Base-by-base conservation (phyloP, 2,113 vertebrate species). In the human (Homo sapiens) region DNA sequence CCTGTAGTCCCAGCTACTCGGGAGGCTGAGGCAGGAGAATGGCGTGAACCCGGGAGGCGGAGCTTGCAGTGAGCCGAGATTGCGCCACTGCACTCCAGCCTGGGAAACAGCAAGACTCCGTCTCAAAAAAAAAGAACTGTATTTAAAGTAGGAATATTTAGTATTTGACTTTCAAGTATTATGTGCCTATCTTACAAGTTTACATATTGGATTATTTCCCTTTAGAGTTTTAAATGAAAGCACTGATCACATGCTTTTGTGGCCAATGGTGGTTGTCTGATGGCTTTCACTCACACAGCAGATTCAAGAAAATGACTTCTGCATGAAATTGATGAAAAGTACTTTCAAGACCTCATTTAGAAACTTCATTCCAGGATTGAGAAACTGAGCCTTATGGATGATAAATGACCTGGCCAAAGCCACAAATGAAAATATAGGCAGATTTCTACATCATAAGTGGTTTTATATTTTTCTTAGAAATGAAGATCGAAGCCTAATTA, bases 171-270 rank as follows among this genome's bases (percentile, higher is more conserved):
- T 97, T 48, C 38, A 70, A 84, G 35, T 87, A 48, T 2, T 12
- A 82, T 35, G 3, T 43, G 6, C 3, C 22, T 89, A 55, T 97
- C 94, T 80, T 64, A 90, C 27, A 91, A 85, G 38, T 93, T 88
- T 23, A 55, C 14, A 55, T 32, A 82, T 18, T 94, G 43, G 72
- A 43, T 86, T 68, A 52, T 93, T 95, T 90, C 57, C 52, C 70
- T 89, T 91, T 45, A 57, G 81, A 93, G 35, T 94, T 61, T 79
- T 3, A 93, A 87, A 89, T 12, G 40, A 87, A 96, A 88, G 48
- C 2, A 48, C 16, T 68, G 35, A 13, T 79, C 70, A 52, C 3
- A 50, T 35, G 20, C 2, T 55, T 75, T 86, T 68, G 48, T 83
- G 16, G n/a, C 66, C 45, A 76, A 32, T 50, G 59, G 17, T n/a